Percentiles rank a stretch among this genome's conserved stretches.
These are phyloP conservation scores for Mesocricetus auratus DNA, from an alignment of 2,113 vertebrate species.

Conservation along the genomic window DNA sequence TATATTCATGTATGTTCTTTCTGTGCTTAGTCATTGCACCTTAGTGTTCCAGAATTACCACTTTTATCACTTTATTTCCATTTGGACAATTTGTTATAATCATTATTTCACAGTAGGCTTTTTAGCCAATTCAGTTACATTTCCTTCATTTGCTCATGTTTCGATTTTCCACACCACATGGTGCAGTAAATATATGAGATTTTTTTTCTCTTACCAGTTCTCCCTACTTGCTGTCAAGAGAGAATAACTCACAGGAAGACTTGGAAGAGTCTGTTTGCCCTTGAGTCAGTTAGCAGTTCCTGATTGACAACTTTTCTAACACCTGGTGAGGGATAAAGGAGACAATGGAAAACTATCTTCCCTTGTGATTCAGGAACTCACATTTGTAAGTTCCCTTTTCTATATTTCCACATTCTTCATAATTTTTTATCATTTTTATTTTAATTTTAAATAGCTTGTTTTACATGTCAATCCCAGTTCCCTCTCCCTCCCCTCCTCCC, in stretches of 20 bases:
- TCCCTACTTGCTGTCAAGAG: not conserved
- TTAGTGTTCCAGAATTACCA: not conserved
- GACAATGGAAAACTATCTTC: not conserved
- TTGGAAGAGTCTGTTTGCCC: not conserved
- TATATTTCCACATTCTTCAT: not conserved
- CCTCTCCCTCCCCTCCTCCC: too few relatives aligned
- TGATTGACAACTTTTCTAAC: not conserved
- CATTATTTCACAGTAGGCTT: not conserved
- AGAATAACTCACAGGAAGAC: not conserved
- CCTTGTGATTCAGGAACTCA: too few relatives aligned
- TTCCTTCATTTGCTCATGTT: not conserved
- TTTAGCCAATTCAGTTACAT: not conserved
- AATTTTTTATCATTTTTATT: too few relatives aligned
- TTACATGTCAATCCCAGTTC: too few relatives aligned
- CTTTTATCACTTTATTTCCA: not conserved
- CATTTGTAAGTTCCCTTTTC: not conserved
- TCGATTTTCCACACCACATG: not conserved
- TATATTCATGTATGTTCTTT: too few relatives aligned
- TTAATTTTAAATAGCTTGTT: too few relatives aligned
- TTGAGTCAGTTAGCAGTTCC: not conserved
- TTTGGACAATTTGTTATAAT: not conserved
- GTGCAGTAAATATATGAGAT: too few relatives aligned
- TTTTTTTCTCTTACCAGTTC: not conserved
- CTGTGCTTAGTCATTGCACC: not conserved
- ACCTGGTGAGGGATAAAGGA: not conserved